Base-by-base conservation (phyloP, 2,113 vertebrate genomes). In the Ciconia stormi region DNA sequence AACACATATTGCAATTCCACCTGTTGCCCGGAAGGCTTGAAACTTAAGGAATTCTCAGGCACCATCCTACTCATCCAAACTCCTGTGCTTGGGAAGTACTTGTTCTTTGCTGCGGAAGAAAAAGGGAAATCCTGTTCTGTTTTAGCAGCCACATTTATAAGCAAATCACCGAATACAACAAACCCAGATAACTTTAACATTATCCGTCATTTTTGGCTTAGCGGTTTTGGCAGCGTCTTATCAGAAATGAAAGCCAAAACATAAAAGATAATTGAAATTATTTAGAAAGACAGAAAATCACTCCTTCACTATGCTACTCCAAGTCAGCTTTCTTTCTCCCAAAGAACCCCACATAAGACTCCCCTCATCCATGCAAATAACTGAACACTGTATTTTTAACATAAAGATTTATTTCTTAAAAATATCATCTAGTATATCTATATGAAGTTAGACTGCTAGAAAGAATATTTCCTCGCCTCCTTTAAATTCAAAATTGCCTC, bases 21-120 rank as follows among this genome's bases (percentile, higher is more conserved):
- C 82, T 90, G 82, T 81, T 95, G 80, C 66, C 86, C 96, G 76
- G 50, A 87, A 71, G n/a, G 29, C 65, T 83, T 55, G 76, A 94
- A 93, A 53, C 34, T 92, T 52, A 82, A 63, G 22, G 40, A 79
- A 63, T 86, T 82, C 50, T 87, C 53, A 89, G 25, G 49, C 63
- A 95, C 26, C n/a, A 88, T 67, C 92, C 74, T 94, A 82, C 85
- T 82, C 77, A 87, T 69, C 61, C 87, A 66, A 86, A 90, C 42
- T 90, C 67, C 30, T 40, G 29, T 55, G 50, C 76, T 77, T 83
- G 62, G 76, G 58, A 92, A 86, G 66, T 82, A 84, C 44, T 82
- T 52, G 29, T 76, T 78, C 69, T 86, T 77, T 6, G 6, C 44
- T 61, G 36, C 12, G 34, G 71, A 91, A 91, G 42, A 56, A 89